A percentile compares a stretch with the other conserved stretches of the same genome.
These are phyloP conservation scores for Caradrina kadenii DNA, from an alignment of 2,888 invertebrate genomes.

Conservation along the genomic window DNA sequence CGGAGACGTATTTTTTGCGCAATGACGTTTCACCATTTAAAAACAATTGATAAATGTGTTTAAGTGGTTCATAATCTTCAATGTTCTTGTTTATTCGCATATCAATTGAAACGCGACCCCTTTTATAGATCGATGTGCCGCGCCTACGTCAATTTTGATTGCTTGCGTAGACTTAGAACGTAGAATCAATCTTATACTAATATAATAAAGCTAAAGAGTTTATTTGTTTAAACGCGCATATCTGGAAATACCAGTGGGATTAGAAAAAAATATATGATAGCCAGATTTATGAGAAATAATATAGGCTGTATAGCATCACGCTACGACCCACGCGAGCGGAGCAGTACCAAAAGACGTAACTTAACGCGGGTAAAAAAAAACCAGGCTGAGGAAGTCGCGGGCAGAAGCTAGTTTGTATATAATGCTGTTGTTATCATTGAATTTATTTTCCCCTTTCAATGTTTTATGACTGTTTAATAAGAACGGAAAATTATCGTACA, in stretches of 20 bases:
- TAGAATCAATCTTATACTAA: conserved; percentile 5
- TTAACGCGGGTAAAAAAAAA: no score
- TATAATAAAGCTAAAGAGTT: no score
- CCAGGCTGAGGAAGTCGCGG: no score
- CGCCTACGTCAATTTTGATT: conserved; percentile 56
- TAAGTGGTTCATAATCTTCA: conserved; percentile 58
- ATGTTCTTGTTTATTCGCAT: conserved; percentile 64
- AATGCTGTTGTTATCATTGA: conserved; percentile 30
- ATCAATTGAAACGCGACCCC: conserved; percentile 62
- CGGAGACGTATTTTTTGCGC: conserved; percentile 57
- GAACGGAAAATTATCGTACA: conserved; percentile 19
- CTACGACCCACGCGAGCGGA: no score
- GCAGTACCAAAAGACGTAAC: no score
- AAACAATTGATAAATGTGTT: conserved; percentile 57
- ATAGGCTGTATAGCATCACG: no score
- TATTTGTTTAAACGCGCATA: no score
- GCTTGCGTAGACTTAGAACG: conserved; percentile 32
- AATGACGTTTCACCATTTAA: conserved; percentile 59
- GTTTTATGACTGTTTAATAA: conserved; percentile 30
- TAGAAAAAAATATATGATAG: no score
- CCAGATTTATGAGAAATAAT: no score
- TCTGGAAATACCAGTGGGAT: no score
- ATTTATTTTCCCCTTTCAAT: conserved; percentile 32
- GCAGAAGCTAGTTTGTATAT: no score
- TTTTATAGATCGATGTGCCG: conserved; percentile 32